Percentiles rank a stretch among this genome's conserved stretches.
Conservation (phyloP, 2,888 invertebrate genomes). For the Folsomia candida region DNA sequence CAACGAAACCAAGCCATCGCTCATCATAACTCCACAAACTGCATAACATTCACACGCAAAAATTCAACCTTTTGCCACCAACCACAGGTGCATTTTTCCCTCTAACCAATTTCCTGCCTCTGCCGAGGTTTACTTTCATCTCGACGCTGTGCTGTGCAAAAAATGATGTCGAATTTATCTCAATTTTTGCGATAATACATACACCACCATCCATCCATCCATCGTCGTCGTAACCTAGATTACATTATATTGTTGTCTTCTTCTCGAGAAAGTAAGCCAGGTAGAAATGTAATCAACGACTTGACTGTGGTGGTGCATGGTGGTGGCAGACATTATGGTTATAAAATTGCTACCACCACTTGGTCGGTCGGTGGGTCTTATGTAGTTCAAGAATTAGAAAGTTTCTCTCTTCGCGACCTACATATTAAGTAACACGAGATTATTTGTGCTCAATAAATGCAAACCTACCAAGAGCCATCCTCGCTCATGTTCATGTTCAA, state of each 20-base stretch:
- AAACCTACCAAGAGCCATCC: too few relatives aligned
- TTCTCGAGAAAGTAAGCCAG: conserved; percentile 16
- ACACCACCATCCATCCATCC: too few relatives aligned
- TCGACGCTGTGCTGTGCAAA: too few relatives aligned
- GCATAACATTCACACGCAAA: too few relatives aligned
- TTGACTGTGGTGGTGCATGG: too few relatives aligned
- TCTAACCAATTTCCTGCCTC: not conserved
- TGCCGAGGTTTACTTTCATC: not conserved
- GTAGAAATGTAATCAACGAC: conserved; percentile 14
- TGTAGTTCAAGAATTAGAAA: conserved; percentile 28
- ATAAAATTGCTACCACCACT: conserved; percentile 16
- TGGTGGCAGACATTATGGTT: too few relatives aligned
- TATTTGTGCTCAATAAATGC: not conserved
- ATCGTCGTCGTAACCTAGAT: conserved; percentile 6
- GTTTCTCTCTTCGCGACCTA: conserved; percentile 41
- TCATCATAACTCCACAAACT: not conserved
- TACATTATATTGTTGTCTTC: not conserved
- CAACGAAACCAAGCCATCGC: not conserved
- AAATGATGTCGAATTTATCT: not conserved
- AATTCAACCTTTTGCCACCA: too few relatives aligned
- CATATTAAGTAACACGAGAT: conserved; percentile 37
- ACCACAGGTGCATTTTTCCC: not conserved
- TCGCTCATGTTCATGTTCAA: not conserved
- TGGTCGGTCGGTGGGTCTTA: too few relatives aligned
- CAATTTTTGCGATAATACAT: not conserved